Conservation (phyloP, 2,888 invertebrate genomes). For the Tenthredo distinguenda region DNA sequence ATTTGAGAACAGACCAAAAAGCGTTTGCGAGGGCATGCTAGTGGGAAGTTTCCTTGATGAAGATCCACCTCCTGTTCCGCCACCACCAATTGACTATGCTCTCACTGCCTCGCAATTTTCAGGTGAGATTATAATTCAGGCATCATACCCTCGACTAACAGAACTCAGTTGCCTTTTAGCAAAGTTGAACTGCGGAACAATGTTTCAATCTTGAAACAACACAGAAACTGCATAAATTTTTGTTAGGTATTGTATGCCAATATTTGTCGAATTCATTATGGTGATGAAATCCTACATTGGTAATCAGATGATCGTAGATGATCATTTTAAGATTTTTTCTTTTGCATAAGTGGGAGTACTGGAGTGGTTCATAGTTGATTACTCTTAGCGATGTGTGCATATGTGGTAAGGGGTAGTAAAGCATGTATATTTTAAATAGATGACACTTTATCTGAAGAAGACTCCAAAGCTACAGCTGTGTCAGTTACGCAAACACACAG, state of each 20-base stretch:
- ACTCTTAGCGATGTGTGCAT: not conserved
- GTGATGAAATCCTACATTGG: not conserved
- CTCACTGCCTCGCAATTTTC: slow-evolving; percentile 68
- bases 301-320: not conserved
- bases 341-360: slow-evolving; percentile 1
- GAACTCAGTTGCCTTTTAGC: not conserved
- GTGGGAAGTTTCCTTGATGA: slow-evolving; percentile 74
- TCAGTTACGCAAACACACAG: slow-evolving; percentile 75
- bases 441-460: slow-evolving; percentile 80
- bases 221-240: not conserved
- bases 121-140: slow-evolving; percentile 62
- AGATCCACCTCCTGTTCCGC: slow-evolving; percentile 84
- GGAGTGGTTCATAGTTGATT: not conserved
- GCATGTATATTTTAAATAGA: slow-evolving; percentile 70
- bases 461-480: slow-evolving; percentile 78
- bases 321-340: not conserved
- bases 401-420: slow-evolving; percentile 41
- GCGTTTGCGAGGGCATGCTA: slow-evolving; percentile 74
- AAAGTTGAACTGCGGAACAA: not conserved
- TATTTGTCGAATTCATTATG: not conserved
- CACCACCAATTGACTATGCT: slow-evolving; percentile 83
- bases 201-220: not conserved
- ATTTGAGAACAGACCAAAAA: slow-evolving; percentile 72
- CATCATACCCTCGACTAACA: not conserved
- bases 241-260: not conserved